Base-by-base conservation (phyloP, 2,797 vertebrate species). In the Coregonus sp. region DNA sequence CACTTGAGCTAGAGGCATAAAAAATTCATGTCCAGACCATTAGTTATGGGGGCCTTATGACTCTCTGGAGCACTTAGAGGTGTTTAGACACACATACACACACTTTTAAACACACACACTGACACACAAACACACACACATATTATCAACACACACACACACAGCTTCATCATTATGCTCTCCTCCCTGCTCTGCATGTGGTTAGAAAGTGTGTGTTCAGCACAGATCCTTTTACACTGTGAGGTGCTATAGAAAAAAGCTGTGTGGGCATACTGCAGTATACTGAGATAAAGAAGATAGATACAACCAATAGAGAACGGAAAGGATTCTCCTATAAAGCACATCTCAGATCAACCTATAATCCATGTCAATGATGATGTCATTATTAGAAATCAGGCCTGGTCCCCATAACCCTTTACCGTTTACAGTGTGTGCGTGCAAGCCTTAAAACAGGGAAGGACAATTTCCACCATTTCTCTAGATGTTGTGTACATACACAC, bases 31-130 rank as follows among this genome's bases (percentile, higher is more conserved):
- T 59, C 47, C 40, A 52, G 18, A 25, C 50, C 52, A 33, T 69
- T 35, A 59, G 51, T 63, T 61, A 20, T 79, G 67, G 79, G 59
- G 74, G 52, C 25, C 74, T 81, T 51, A 66, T 18, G 56, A 72
- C 74, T 66, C 40, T 81, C 76, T 37, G 54, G 54, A 73, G 29
- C 35, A n/a, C 56, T 63, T 47, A 74, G 9, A 37, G 56, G 59
- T 63, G 56, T 35, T n/a, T 25, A n/a, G 14, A 50, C 37, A 67
- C 25, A 70, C 40, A 70, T 77, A 75, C 75, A 70, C 76, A 75
- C 80, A 12, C 69, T 80, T 75, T 25, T 25, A 67, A n/a, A 73
- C 56, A 72, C 63, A 72, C 54, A 35, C 72, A 81, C 77, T 71
- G 65, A 16, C 71, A 73, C 72, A 73, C 52, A 37, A 29, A 47